These are phyloP conservation scores for Panzeria rudis DNA, from an alignment of 2,888 invertebrate species.

Conservation along the genomic window DNA sequence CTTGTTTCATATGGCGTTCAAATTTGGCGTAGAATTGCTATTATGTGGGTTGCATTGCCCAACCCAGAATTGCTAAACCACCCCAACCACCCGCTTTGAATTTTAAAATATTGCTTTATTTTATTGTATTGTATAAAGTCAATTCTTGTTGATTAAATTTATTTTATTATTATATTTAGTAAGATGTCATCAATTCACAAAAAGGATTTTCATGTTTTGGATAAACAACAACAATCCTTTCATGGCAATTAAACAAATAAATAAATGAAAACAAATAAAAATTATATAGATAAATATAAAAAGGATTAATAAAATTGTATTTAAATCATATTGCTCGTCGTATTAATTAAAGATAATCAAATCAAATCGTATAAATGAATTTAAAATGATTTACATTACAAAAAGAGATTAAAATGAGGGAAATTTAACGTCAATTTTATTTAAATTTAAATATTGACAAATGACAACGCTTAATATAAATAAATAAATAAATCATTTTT, in stretches of 20 bases:
- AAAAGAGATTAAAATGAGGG: neutral
- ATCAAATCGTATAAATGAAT: neutral
- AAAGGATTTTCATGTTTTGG: conserved; percentile 35
- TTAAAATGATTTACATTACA: neutral
- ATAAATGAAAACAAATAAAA: neutral
- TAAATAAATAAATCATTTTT: too few species aligned
- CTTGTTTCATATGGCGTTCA: too few species aligned
- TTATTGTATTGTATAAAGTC: too few species aligned
- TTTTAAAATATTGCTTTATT: too few species aligned
- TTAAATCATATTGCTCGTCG: neutral
- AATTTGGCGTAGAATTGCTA: too few species aligned
- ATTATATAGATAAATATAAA: neutral
- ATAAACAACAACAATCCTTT: neutral
- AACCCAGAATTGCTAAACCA: too few species aligned
- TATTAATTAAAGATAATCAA: neutral
- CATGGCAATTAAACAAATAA: conserved; percentile 15
- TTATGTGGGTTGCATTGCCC: too few species aligned
- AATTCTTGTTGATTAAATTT: too few species aligned
- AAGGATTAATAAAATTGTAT: neutral
- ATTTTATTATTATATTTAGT: too few species aligned
- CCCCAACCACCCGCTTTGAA: too few species aligned
- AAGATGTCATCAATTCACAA: conserved; percentile 8
- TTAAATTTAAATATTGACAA: neutral
- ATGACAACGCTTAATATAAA: too few species aligned
- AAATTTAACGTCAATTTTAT: neutral